These are phyloP conservation scores for Cydia splendana DNA, from an alignment of 1,140 invertebrate genomes.

Conservation along the genomic window DNA sequence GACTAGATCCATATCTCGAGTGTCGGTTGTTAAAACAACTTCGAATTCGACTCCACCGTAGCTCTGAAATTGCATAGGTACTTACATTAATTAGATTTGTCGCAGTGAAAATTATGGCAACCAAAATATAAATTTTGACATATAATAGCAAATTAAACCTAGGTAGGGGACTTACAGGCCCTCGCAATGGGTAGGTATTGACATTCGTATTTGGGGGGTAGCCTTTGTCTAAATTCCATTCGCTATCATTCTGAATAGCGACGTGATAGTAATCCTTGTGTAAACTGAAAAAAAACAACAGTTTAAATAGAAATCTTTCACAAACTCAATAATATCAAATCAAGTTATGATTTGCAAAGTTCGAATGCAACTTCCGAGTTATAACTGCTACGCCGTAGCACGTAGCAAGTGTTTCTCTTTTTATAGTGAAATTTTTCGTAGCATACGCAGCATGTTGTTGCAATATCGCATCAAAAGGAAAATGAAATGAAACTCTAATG, in stretches of 20 bases:
- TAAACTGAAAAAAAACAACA: conserved; percentile 33
- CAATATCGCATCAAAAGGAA: not conserved
- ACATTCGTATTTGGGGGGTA: conserved; percentile 35
- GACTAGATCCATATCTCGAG: conserved; percentile 40
- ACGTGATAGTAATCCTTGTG: conserved; percentile 40
- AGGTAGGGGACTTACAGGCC: conserved; percentile 32
- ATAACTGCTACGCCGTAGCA: conserved; percentile 15
- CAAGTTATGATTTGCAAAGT: not conserved
- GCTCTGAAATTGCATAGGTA: conserved; percentile 35
- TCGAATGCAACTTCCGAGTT: not conserved
- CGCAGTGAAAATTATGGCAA: not conserved
- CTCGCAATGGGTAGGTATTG: conserved; percentile 37
- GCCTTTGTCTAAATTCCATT: conserved; percentile 36
- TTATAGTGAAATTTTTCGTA: not conserved
- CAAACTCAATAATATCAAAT: not conserved
- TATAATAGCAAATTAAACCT: not conserved
- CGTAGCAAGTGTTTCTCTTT: not conserved
- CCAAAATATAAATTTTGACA: no score
- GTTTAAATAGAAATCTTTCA: not conserved
- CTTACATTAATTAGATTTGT: not conserved
- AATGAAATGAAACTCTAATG: no score
- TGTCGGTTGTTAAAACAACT: conserved; percentile 39
- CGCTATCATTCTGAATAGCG: conserved; percentile 34
- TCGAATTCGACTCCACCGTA: conserved; percentile 42
- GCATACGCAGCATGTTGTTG: not conserved